Evolutionary conservation across 2,797 vertebrate species (phyloP).

Genomic region (Avahi laniger): DNA sequence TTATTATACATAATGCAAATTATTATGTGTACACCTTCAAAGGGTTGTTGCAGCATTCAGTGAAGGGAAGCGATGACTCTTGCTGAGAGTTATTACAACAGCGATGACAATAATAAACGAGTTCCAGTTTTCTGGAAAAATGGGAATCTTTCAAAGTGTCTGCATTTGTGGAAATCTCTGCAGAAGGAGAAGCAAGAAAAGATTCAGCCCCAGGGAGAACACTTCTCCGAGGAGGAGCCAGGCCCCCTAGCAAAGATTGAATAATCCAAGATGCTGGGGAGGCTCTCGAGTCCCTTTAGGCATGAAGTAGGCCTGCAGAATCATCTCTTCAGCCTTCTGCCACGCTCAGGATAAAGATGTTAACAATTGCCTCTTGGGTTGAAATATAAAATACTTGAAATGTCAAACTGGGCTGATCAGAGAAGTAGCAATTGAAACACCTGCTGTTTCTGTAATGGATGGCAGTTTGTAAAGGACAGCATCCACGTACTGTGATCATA

Average conservation of each 20-base stretch:
- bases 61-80: not conserved
- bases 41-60: not conserved
- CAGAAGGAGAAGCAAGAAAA: not conserved
- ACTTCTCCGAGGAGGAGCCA: not conserved
- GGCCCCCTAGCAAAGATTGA: not conserved
- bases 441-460: slow-evolving; percentile 44
- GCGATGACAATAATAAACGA: not conserved
- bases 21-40: not conserved
- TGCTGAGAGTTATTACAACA: not conserved
- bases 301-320: not conserved
- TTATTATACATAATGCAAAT: not conserved
- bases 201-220: not conserved
- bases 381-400: slow-evolving; percentile 54
- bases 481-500: not conserved
- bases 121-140: slow-evolving; percentile 4
- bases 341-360: not conserved
- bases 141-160: not conserved
- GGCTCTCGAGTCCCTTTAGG: not conserved
- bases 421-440: slow-evolving; percentile 22
- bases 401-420: slow-evolving; percentile 49
- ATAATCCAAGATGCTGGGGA: not conserved
- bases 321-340: not conserved
- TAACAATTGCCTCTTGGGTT: slow-evolving; percentile 34
- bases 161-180: not conserved
- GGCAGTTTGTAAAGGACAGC: not conserved